Evolutionary conservation across 2,797 vertebrate species (phyloP).

Genomic region (Leptoclinus maculatus): DNA sequence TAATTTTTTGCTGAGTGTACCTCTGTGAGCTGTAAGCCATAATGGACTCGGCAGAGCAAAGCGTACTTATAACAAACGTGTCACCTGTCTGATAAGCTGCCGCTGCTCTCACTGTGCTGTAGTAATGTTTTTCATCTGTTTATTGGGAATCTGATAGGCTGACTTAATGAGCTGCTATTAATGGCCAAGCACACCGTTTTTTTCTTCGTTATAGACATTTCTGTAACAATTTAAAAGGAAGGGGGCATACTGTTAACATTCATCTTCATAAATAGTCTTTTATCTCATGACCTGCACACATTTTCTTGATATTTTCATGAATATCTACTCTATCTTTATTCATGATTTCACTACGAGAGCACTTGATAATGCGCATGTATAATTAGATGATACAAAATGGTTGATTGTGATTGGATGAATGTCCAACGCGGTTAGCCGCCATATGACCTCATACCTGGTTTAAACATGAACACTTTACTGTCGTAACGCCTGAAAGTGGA

Average conservation of each 20-base stretch:
- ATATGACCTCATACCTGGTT: too few species aligned
- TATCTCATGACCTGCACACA: not conserved
- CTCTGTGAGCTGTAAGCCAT: slow-evolving; percentile 20
- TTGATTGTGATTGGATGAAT: too few species aligned
- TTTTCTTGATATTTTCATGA: not conserved
- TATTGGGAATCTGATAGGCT: slow-evolving; percentile 7
- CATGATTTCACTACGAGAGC: not conserved
- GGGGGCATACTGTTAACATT: not conserved
- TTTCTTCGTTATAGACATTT: not conserved
- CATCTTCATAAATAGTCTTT: not conserved
- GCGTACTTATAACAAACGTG: not conserved
- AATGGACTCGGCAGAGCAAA: slow-evolving; percentile 32
- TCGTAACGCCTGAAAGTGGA: too few species aligned
- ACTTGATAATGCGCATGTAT: not conserved
- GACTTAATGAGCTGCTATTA: not conserved
- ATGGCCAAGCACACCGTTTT: too few species aligned
- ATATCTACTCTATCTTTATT: not conserved
- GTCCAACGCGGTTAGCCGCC: too few species aligned
- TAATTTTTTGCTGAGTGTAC: slow-evolving; percentile 47
- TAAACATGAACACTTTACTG: too few species aligned
- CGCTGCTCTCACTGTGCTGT: not conserved
- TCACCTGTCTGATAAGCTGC: slow-evolving; percentile 13
- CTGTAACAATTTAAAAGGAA: not conserved
- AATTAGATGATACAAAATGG: not conserved
- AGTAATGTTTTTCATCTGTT: slow-evolving; percentile 14